phyloP scores from a whole-genome alignment of 2,113 vertebrate species.

The Nipponia nippon region DNA sequence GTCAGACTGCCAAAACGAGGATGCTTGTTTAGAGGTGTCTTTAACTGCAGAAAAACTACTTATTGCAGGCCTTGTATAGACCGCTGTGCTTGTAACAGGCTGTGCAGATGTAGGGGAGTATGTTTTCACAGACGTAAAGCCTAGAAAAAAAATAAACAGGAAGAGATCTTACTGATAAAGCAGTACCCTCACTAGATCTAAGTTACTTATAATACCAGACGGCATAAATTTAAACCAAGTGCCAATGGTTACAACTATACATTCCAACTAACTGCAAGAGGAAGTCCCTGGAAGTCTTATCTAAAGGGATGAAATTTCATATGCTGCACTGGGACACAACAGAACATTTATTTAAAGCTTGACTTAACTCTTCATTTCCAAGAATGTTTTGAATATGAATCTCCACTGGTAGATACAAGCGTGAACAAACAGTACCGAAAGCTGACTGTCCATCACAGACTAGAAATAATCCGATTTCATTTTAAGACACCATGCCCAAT shows the following conservation, averaged over 20 bases:
- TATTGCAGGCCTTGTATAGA: constrained; percentile 73
- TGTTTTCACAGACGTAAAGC: constrained; percentile 71
- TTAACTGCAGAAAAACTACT: constrained; percentile 73
- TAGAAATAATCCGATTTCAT: neutral
- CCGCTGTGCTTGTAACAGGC: constrained; percentile 64
- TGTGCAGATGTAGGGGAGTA: constrained; percentile 61
- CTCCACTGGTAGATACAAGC: neutral
- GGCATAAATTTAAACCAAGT: neutral
- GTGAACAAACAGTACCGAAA: neutral
- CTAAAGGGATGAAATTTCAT: constrained; percentile 13
- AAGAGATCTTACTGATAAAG: neutral
- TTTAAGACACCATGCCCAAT: neutral
- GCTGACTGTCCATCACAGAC: neutral
- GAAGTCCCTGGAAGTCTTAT: neutral
- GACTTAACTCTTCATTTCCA: neutral
- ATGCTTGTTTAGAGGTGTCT: constrained; percentile 75
- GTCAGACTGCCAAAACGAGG: constrained; percentile 82
- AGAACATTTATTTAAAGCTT: neutral
- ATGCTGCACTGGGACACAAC: neutral
- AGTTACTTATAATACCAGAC: neutral
- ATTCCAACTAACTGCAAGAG: neutral
- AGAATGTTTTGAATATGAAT: neutral
- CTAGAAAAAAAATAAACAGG: constrained; percentile 53
- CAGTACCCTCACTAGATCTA: neutral
- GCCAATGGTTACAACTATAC: neutral